phyloP scores from a whole-genome alignment of 2,888 invertebrate species.

The Hoplodrina ambigua region DNA sequence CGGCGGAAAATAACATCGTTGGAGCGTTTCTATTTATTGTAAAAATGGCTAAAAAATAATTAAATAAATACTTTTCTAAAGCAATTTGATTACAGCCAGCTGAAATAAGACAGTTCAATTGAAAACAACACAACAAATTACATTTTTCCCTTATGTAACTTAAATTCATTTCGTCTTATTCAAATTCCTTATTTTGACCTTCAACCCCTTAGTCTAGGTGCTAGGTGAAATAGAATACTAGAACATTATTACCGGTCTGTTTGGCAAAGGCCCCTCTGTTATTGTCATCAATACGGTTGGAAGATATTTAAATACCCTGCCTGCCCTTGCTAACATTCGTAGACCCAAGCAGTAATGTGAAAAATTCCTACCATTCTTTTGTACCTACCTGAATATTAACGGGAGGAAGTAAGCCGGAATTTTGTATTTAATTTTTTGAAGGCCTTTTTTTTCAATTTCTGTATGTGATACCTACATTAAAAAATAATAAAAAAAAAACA shows the following conservation, averaged over 20 bases:
- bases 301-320: slow-evolving; percentile 43
- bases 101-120: slow-evolving; percentile 11
- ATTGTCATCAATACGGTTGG: slow-evolving; percentile 34
- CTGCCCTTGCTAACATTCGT: slow-evolving; percentile 20
- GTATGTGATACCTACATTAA: not conserved
- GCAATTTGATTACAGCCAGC: not conserved
- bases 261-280: slow-evolving; percentile 24
- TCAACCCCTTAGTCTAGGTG: slow-evolving; percentile 10
- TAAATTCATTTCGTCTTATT: slow-evolving; percentile 16
- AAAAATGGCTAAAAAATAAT: too few species aligned
- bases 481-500: too few species aligned
- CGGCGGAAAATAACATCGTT: too few species aligned
- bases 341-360: slow-evolving; percentile 30
- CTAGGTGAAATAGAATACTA: slow-evolving; percentile 12
- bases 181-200: slow-evolving; percentile 24
- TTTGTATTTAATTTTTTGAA: too few species aligned
- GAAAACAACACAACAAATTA: slow-evolving; percentile 16
- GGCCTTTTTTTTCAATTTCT: not conserved
- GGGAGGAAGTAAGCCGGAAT: not conserved
- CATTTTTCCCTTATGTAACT: not conserved
- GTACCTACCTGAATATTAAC: slow-evolving; percentile 20
- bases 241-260: slow-evolving; percentile 19
- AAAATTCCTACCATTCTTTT: slow-evolving; percentile 38
- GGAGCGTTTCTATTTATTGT: too few species aligned
- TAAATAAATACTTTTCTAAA: not conserved